Evolutionary conservation across 2,113 vertebrate genomes (phyloP).

Genomic region (Mirza zaza): DNA sequence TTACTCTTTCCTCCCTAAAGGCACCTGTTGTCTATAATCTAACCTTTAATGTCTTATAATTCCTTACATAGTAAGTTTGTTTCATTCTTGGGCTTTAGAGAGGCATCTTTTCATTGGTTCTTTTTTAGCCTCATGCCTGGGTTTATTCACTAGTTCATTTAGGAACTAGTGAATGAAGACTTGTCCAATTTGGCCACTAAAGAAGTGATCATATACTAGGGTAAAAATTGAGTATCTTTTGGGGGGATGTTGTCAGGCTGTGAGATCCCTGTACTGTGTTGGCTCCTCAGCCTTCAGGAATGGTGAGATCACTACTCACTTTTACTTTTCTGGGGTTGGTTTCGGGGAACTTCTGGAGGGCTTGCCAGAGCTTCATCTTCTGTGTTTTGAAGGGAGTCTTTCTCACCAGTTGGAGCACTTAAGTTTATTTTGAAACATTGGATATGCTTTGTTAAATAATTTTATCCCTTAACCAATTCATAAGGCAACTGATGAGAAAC

Average conservation of each 20-base stretch:
- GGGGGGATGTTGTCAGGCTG: background rate
- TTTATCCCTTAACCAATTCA: background rate
- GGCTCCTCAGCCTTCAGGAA: background rate
- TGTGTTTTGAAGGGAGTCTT: background rate
- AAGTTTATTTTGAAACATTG: slow-evolving; percentile 48
- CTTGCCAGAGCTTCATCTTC: slow-evolving; percentile 13
- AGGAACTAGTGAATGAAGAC: background rate
- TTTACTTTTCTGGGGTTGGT: slow-evolving; percentile 7
- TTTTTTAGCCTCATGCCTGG: background rate
- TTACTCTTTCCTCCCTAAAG: slow-evolving; percentile 42
- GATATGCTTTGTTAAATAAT: slow-evolving; percentile 8
- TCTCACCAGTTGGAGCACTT: background rate
- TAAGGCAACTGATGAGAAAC: background rate
- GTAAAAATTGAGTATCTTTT: background rate
- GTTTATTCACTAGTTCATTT: slow-evolving; percentile 9
- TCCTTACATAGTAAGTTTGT: slow-evolving; percentile 59
- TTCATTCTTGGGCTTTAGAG: slow-evolving; percentile 59
- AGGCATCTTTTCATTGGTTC: slow-evolving; percentile 43
- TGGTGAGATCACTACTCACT: background rate
- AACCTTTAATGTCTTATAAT: slow-evolving; percentile 68
- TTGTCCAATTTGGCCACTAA: background rate
- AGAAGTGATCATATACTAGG: background rate
- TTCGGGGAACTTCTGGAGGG: background rate
- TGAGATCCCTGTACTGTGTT: background rate
- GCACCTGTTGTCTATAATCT: slow-evolving; percentile 75